phyloP scores from a whole-genome alignment of 2,888 invertebrate genomes.

The Lymantria dispar region DNA sequence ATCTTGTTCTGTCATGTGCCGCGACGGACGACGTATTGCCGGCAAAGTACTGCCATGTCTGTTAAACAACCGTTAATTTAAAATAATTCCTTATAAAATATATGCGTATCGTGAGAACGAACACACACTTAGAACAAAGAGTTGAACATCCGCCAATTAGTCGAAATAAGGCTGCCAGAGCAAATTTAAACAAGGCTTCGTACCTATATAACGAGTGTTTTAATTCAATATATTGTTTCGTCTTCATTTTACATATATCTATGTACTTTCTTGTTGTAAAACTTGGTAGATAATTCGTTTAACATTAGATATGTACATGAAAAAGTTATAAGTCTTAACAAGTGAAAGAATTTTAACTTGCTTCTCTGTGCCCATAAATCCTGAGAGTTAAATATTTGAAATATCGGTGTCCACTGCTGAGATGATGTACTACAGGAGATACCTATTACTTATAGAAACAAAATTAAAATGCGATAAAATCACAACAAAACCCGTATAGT shows the following conservation, averaged over 20 bases:
- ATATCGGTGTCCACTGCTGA: no score
- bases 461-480: no score
- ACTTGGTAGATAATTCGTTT: no score
- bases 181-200: constrained; percentile 53
- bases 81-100: constrained; percentile 11
- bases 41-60: constrained; percentile 3
- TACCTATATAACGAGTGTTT: constrained; percentile 56
- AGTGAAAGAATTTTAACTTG: not conserved
- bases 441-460: no score
- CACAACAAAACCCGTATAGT: no score
- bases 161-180: constrained; percentile 55
- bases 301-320: no score
- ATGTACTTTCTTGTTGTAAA: no score
- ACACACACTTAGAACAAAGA: constrained; percentile 45
- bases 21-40: constrained; percentile 28
- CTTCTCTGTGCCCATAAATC: not conserved
- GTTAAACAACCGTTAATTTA: constrained; percentile 23
- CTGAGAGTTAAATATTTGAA: not conserved
- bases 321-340: no score
- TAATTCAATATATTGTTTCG: constrained; percentile 54
- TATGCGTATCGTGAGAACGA: constrained; percentile 5
- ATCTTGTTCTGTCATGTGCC: constrained; percentile 52
- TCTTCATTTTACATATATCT: no score
- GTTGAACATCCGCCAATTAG: constrained; percentile 46
- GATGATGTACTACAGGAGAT: no score